phyloP scores from a whole-genome alignment of 1,140 invertebrate species.

The Zaprionus ghesquierei region DNA sequence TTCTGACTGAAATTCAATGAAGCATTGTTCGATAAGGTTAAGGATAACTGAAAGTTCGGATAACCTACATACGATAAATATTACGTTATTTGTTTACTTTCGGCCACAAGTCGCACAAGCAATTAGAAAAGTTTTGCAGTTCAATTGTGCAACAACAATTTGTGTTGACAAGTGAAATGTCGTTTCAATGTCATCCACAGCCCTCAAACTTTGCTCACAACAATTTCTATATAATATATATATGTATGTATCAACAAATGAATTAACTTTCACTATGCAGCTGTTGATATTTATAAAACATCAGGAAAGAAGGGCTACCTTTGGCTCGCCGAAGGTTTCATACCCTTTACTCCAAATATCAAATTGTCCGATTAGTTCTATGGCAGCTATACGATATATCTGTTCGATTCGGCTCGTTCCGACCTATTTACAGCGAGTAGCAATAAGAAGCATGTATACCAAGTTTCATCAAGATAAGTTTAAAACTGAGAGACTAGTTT shows the following conservation, averaged over 20 bases:
- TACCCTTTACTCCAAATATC: too few relatives aligned
- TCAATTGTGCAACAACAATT: slow-evolving; percentile 37
- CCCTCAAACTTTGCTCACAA: slow-evolving; percentile 4
- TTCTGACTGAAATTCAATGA: neutral
- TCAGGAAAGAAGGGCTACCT: too few relatives aligned
- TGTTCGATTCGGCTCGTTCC: too few relatives aligned
- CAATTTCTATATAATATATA: neutral
- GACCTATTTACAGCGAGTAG: too few relatives aligned
- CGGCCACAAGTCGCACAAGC: slow-evolving; percentile 11
- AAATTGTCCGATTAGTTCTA: too few relatives aligned
- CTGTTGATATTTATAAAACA: slow-evolving; percentile 40
- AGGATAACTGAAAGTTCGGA: neutral
- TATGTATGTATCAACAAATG: slow-evolving; percentile 24
- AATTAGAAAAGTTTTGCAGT: slow-evolving; percentile 51
- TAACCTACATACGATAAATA: neutral
- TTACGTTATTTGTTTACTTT: slow-evolving; percentile 2
- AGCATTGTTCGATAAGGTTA: neutral
- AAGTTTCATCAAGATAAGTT: too few relatives aligned
- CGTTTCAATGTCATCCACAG: slow-evolving; percentile 26
- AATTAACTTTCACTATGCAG: slow-evolving; percentile 54
- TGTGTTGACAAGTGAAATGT: slow-evolving; percentile 19
- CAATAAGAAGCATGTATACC: too few relatives aligned
- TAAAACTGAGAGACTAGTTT: too few relatives aligned
- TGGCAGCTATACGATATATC: too few relatives aligned
- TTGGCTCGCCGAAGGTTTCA: too few relatives aligned